Evolutionary conservation across 1,140 invertebrate species (phyloP).

Genomic region (Papilio machaon): DNA sequence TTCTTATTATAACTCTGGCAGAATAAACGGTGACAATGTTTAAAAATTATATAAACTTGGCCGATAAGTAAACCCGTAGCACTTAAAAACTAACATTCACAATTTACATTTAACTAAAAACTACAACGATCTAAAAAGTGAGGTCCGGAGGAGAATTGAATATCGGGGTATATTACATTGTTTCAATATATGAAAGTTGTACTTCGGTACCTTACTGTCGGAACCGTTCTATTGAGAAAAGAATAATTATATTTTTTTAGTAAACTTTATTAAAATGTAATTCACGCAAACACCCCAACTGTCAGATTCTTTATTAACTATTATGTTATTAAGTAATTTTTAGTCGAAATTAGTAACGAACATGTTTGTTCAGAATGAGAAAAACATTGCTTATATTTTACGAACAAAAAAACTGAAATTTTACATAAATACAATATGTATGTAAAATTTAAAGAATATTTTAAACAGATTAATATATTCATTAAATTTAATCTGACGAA

Average conservation of each 20-base stretch:
- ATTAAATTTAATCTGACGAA: too few species aligned
- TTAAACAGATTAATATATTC: too few species aligned
- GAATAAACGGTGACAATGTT: neutral
- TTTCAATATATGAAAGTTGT: neutral
- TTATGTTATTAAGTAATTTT: neutral
- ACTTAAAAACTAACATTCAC: constrained; percentile 6
- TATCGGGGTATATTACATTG: neutral
- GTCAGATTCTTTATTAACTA: neutral
- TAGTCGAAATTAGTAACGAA: neutral
- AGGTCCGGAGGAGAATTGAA: neutral
- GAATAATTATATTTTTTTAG: neutral
- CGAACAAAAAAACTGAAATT: too few species aligned
- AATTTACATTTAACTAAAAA: constrained; percentile 17
- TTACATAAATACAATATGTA: neutral
- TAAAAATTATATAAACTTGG: neutral
- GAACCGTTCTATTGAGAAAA: neutral
- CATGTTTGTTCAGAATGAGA: neutral
- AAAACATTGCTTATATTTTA: neutral
- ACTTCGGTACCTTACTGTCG: neutral
- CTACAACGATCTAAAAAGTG: constrained; percentile 13
- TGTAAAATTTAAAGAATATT: neutral
- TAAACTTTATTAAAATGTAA: neutral
- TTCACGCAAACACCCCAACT: constrained; percentile 25
- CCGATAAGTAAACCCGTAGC: neutral
- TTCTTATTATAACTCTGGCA: too few species aligned